Conservation (phyloP, 2,797 vertebrate genomes). For the Fratercula arctica region DNA sequence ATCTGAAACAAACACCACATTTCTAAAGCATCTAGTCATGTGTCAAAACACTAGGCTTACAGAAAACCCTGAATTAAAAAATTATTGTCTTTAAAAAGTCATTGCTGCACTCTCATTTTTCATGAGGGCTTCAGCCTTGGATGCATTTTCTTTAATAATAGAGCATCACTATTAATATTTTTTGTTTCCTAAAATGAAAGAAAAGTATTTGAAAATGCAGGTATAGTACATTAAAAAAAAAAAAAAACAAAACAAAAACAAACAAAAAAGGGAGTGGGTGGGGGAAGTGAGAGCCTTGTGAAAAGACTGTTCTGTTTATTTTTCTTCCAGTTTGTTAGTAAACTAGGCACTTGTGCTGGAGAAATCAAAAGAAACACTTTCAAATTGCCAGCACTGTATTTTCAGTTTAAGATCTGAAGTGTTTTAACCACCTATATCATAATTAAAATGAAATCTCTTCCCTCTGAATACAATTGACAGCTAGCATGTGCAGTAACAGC, state of each 20-base stretch:
- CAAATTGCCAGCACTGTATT: not conserved
- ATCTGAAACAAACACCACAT: constrained; percentile 45
- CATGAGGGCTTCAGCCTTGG: not conserved
- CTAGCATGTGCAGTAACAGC: not conserved
- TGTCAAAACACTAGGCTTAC: constrained; percentile 31
- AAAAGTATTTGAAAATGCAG: not conserved
- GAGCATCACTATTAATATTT: not conserved
- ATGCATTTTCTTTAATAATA: not conserved
- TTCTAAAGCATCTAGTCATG: constrained; percentile 27
- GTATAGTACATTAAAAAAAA: not conserved
- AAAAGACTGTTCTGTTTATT: constrained; percentile 21
- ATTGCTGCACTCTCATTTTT: not conserved
- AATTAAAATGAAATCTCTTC: not conserved
- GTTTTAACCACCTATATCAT: not conserved
- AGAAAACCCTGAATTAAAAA: not conserved
- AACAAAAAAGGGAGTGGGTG: not conserved
- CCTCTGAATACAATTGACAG: not conserved
- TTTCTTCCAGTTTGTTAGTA: constrained; percentile 31
- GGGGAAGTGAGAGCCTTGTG: not conserved
- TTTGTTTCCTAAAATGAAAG: not conserved
- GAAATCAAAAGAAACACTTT: not conserved
- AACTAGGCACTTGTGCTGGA: not conserved
- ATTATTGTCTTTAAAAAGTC: not conserved
- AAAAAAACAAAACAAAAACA: not conserved
- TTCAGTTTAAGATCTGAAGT: not conserved